Evolutionary conservation across 2,113 vertebrate species (phyloP), one percentile per base, ranked within the genome.

Genomic region (Takifugu bimaculatus): DNA sequence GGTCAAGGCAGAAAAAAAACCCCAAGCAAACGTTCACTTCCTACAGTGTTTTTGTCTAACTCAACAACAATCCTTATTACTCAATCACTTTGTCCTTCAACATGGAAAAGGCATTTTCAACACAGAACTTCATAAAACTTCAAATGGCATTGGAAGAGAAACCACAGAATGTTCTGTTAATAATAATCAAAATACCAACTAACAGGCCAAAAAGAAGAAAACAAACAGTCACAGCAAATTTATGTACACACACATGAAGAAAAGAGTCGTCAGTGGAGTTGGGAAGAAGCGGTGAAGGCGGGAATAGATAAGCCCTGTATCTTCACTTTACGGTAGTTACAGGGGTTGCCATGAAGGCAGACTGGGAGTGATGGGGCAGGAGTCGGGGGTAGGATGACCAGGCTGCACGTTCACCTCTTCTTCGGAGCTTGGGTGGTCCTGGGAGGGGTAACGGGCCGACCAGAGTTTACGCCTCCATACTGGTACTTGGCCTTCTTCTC

Each of bases 181-280:
- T 85, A 72, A 82, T 86, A 85, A 20, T 73, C 88, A 91, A 91
- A 91, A 89, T 79, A 80, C 73, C 70, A 87, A 86, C 80, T 78
- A 81, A 83, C 87, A 89, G 82, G 85, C 79, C 70, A 88, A 79
- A 72, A 70, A 25, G 6, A 48, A n/a, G 6, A 5, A 50, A 50
- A 20, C 14, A 56, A 83, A 69, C 78, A 47, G 66, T 91, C 88
- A 92, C 88, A 76, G 88, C 89, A 89, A 89, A 87, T 82, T 72
- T 91, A 89, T 91, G 85, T 89, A 91, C 89, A 90, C 77, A 89
- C 84, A 88, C 83, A 83, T 87, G 89, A 90, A 89, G 88, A 90
- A 90, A 90, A 87, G 80, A 85, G 77, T 71, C 65, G 82, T 81
- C 82, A 84, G 76, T 83, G 78, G 82, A 78, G 52, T 42, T 29